Base-by-base conservation (phyloP, 2,113 vertebrate genomes). In the Semnornis frantzii region DNA sequence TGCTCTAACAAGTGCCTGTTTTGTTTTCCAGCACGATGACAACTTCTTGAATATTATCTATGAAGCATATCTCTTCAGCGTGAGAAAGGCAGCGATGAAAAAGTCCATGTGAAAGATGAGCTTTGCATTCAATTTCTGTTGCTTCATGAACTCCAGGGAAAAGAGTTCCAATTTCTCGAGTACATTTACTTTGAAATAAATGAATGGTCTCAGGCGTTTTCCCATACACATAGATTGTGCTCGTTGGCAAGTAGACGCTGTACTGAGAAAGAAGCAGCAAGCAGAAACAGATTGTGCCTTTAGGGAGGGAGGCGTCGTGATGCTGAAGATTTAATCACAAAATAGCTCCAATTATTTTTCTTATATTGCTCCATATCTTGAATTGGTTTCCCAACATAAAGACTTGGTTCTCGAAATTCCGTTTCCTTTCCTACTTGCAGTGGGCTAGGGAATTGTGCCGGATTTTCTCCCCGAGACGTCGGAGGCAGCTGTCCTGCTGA, bases 1-100 rank as follows among this genome's bases (percentile, higher is more conserved):
- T 81, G 46, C 48, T 58, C 44, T 94, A 79, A 96, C 78, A 59
- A 9, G 82, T 37, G 19, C 92, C 23, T 64, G 34, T 58, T 91
- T 82, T 98, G 23, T 98, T 87, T 99, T 98, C 87, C 98, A 99
- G 99, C 99, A 98, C 2, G 99, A 99, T 37, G 94, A 98, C 95
- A 98, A 98, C 92, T 99, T 99, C 97, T 93, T 99, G 94, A 98
- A 98, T 90, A 98, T 98, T 69, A 99, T 99, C 98, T 99, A 99
- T 17, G 98, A 99, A 92, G 97, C 99, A 4, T 99, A 99, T 95
- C 95, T 98, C 93, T 97, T 98, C 94, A 97, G 97, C 3, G 85
- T 97, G 74, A 96, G 97, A 34, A 98, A 97, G 87, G 96, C 97
- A 0, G 86, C 96, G 0, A 15, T 97, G 87, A 97, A 96, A 42